Evolutionary conservation across 2,113 vertebrate species (phyloP).

Genomic region (pig (Sus scrofa)): DNA sequence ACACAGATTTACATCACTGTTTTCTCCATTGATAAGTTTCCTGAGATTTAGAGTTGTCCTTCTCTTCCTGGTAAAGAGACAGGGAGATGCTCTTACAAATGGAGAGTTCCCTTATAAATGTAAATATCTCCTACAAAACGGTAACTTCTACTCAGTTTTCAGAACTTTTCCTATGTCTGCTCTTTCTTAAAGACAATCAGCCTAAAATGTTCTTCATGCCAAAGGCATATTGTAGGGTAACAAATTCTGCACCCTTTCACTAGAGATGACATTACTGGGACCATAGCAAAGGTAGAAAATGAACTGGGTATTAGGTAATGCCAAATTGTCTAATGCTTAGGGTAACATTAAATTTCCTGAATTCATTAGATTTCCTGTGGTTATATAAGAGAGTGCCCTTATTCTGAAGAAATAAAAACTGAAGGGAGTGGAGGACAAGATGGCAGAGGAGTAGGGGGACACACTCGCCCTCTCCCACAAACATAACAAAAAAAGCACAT

Average conservation of each 20-base stretch:
- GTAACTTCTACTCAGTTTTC: neutral
- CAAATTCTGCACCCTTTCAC: neutral
- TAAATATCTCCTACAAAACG: neutral
- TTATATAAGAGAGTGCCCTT: neutral
- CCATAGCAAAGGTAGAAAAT: neutral
- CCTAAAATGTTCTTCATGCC: neutral
- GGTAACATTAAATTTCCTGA: constrained; percentile 47
- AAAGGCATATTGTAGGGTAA: neutral
- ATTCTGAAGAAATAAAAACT: constrained; percentile 5
- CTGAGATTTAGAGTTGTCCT: neutral
- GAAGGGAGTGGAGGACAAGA: too few relatives aligned
- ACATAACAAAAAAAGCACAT: too few relatives aligned
- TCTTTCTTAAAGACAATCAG: neutral
- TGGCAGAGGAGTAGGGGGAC: too few relatives aligned
- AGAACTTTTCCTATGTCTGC: neutral
- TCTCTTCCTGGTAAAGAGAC: neutral
- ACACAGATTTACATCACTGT: neutral
- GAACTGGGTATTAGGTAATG: neutral
- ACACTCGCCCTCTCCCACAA: too few relatives aligned
- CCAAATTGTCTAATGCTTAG: neutral
- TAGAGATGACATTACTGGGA: neutral
- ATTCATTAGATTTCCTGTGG: neutral
- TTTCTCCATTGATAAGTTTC: neutral
- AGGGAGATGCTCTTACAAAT: neutral
- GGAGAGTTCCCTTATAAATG: neutral